phyloP scores from a whole-genome alignment of 2,888 invertebrate genomes.

The Sarcophaga subvicina region DNA sequence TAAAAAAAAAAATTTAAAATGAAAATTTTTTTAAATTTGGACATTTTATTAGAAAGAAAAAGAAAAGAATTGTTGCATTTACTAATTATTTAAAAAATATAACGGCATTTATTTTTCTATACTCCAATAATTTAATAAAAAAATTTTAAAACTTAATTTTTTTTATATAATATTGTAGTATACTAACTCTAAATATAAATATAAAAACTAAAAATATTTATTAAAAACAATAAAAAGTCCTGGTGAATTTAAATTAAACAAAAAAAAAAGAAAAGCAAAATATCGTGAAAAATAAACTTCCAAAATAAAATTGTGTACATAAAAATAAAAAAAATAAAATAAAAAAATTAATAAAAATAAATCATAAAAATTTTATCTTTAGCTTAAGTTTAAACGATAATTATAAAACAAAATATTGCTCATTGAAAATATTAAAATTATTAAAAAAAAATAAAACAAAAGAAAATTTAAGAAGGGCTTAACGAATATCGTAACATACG shows the following conservation, averaged over 20 bases:
- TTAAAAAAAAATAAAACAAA: not conserved
- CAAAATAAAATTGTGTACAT: slow-evolving; percentile 35
- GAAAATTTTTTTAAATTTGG: no score
- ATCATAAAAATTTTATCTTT: slow-evolving; percentile 53
- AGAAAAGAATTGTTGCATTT: slow-evolving; percentile 59
- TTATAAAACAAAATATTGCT: slow-evolving; percentile 43
- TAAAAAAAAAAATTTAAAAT: no score
- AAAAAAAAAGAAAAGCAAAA: not conserved
- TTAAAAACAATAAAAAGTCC: slow-evolving; percentile 35
- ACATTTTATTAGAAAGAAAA: not conserved
- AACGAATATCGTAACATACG: no score
- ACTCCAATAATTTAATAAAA: slow-evolving; percentile 10
- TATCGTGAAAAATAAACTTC: slow-evolving; percentile 11
- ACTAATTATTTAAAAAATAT: slow-evolving; percentile 39
- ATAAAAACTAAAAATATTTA: slow-evolving; percentile 8
- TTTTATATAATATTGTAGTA: not conserved
- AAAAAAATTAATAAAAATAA: slow-evolving; percentile 2
- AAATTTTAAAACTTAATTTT: not conserved
- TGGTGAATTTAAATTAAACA: slow-evolving; percentile 49
- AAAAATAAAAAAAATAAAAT: slow-evolving; percentile 23
- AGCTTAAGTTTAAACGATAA: slow-evolving; percentile 43
- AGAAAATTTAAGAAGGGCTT: not conserved
- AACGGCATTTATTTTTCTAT: slow-evolving; percentile 64
- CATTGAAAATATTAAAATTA: slow-evolving; percentile 19
- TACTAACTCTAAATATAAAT: slow-evolving; percentile 9